A percentile compares a stretch with the other conserved stretches of the same genome.
Evolutionary conservation across 2,113 vertebrate species (phyloP).

Genomic region (Corynorhinus townsendii): DNA sequence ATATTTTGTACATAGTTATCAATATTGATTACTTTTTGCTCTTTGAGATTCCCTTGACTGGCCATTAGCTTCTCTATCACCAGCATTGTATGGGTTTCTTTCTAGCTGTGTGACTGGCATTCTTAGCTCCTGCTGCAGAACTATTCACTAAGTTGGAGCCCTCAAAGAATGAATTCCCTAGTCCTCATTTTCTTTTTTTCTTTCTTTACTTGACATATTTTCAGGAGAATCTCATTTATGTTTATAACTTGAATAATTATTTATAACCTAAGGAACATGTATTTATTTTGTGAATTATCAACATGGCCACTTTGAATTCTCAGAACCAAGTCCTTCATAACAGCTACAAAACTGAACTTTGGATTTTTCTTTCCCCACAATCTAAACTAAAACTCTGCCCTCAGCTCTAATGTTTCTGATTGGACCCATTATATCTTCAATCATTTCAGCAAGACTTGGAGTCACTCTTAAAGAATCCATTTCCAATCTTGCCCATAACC

Average conservation of each 20-base stretch:
- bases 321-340: neutral
- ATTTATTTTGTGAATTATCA: neutral
- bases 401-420: neutral
- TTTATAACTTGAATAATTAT: neutral
- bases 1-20: neutral
- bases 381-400: neutral
- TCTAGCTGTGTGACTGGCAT: neutral
- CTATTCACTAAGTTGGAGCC: neutral
- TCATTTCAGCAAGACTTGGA: neutral
- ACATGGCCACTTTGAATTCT: neutral
- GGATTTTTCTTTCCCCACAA: neutral
- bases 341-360: neutral
- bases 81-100: neutral
- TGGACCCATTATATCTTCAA: neutral
- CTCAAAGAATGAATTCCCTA: neutral
- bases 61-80: neutral
- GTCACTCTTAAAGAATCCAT: neutral
- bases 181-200: neutral
- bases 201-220: neutral
- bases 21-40: neutral
- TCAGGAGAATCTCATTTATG: neutral
- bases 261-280: neutral
- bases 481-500: neutral
- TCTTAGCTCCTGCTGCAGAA: neutral
- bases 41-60: neutral